A percentile compares a stretch with the other conserved stretches of the same genome.
Evolutionary conservation across 2,113 vertebrate genomes (phyloP).

Genomic region (Dipodomys merriami): DNA sequence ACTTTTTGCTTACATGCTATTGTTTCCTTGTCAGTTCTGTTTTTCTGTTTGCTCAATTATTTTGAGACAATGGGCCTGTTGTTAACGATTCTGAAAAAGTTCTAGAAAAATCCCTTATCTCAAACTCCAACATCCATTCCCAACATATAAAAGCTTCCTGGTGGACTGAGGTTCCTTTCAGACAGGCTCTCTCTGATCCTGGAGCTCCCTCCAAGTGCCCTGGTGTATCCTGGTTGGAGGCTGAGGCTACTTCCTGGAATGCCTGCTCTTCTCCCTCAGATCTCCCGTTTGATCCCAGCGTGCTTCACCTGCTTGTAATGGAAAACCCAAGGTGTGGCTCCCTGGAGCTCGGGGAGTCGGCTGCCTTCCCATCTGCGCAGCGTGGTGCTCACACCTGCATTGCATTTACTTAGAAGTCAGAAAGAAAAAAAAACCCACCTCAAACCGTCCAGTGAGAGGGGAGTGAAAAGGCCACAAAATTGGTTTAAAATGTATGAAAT

Average conservation of each 20-base stretch:
- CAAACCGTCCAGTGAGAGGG: background rate
- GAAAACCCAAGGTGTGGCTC: conserved; percentile 29
- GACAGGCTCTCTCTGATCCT: background rate
- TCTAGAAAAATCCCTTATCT: background rate
- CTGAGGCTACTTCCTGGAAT: background rate
- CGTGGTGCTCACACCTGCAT: conserved; percentile 27
- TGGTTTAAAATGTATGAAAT: conserved; percentile 49
- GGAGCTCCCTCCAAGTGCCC: background rate
- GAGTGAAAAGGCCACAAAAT: background rate
- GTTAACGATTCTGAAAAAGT: background rate
- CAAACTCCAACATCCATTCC: background rate
- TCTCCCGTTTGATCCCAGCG: conserved; percentile 25
- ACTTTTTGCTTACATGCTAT: background rate
- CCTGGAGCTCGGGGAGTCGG: background rate
- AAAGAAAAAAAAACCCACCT: conserved; percentile 40
- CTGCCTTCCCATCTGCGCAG: background rate
- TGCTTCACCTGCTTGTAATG: conserved; percentile 50
- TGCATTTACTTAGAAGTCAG: conserved; percentile 12
- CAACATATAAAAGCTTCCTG: background rate
- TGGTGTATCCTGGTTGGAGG: background rate
- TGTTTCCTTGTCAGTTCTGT: background rate
- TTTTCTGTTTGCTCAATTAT: background rate
- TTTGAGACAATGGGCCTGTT: background rate
- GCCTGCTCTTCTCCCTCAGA: background rate
- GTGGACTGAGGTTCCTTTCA: background rate